These are phyloP conservation scores for Poecile montanus DNA, from an alignment of 2,797 vertebrate genomes.

Conservation along the genomic window DNA sequence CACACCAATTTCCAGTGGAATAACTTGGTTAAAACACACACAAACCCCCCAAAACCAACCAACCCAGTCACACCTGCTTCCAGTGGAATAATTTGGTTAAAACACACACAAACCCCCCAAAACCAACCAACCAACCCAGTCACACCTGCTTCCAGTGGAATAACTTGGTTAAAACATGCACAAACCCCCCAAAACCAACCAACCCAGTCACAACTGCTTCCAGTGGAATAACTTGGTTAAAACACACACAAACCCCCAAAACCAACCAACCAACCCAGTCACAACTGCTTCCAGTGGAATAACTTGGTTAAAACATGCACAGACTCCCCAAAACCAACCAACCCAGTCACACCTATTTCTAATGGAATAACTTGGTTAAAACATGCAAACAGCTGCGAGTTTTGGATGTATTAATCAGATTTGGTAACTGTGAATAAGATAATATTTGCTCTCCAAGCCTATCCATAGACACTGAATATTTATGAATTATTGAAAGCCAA, in stretches of 20 bases:
- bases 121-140: not conserved
- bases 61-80: not conserved
- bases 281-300: not conserved
- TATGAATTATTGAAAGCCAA: not conserved
- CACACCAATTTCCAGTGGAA: not conserved
- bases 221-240: not conserved
- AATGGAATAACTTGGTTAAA: not conserved
- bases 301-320: not conserved
- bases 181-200: too few species aligned
- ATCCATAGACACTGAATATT: not conserved
- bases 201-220: not conserved
- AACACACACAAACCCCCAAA: not conserved
- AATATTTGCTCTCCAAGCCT: not conserved
- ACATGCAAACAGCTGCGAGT: accelerated
- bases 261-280: not conserved
- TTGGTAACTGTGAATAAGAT: not conserved
- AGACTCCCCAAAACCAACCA: too few species aligned
- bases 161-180: not conserved
- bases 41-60: too few species aligned
- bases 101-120: not conserved
- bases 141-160: not conserved
- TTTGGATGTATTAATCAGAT: not conserved
- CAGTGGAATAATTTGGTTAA: not conserved
- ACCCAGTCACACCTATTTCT: not conserved
- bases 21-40: not conserved